phyloP scores from a whole-genome alignment of 2,797 vertebrate genomes.

The Macropus fuliginosus region DNA sequence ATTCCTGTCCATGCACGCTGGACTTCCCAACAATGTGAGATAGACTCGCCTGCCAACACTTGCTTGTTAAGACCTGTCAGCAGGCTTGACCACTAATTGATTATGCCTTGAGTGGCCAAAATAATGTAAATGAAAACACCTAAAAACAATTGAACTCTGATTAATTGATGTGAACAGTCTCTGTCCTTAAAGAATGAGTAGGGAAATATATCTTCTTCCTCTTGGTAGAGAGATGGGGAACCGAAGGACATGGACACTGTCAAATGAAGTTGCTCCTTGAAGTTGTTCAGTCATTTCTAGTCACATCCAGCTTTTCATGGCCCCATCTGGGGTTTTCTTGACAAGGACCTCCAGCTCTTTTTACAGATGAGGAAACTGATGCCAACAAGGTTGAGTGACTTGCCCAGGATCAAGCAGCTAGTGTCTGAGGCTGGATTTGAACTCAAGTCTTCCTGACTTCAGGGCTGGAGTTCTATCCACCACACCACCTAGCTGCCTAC shows the following conservation, averaged over 20 bases:
- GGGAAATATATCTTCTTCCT: neutral
- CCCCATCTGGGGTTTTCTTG: too few relatives aligned
- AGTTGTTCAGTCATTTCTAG: neutral
- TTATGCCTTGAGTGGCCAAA: too few relatives aligned
- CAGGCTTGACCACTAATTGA: too few relatives aligned
- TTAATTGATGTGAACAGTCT: neutral
- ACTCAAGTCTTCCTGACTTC: neutral
- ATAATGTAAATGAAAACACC: neutral
- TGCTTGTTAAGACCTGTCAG: too few relatives aligned
- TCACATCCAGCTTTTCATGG: neutral
- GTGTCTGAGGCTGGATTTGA: neutral
- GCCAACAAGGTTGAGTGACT: too few relatives aligned
- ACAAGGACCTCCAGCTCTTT: too few relatives aligned
- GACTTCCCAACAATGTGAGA: too few relatives aligned
- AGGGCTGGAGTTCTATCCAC: neutral
- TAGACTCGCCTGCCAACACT: too few relatives aligned
- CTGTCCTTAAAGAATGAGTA: neutral
- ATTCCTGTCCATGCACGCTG: too few relatives aligned
- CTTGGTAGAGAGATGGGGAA: neutral
- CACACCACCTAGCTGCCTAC: neutral
- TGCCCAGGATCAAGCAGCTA: neutral
- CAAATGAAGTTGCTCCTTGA: neutral
- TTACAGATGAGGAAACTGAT: too few relatives aligned
- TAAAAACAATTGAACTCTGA: neutral
- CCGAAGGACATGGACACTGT: neutral